These are phyloP conservation scores for Eospalax fontanierii DNA, from an alignment of 2,797 vertebrate species.

Conservation along the genomic window DNA sequence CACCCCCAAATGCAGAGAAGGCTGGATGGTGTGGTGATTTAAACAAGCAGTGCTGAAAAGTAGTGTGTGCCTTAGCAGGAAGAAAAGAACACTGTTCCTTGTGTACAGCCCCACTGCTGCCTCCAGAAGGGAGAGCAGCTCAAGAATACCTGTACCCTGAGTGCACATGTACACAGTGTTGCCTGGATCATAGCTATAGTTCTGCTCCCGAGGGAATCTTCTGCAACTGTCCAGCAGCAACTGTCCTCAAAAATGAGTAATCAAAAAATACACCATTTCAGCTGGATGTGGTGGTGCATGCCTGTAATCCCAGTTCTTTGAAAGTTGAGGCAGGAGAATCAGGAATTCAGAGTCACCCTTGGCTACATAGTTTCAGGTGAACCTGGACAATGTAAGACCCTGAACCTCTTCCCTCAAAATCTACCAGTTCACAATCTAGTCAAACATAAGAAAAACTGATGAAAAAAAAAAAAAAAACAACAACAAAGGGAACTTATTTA, in stretches of 20 bases:
- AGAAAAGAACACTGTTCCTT: not conserved
- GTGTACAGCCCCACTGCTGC: not conserved
- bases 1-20: not conserved
- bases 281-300: too few relatives aligned
- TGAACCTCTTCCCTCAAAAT: not conserved
- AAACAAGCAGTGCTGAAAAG: not conserved
- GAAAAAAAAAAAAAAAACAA: not conserved
- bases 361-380: too few relatives aligned
- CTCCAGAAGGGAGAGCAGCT: not conserved
- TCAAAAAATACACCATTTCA: not conserved
- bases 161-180: too few relatives aligned
- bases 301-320: too few relatives aligned
- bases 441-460: not conserved
- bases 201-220: not conserved
- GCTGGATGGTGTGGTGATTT: not conserved
- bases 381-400: too few relatives aligned
- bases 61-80: not conserved
- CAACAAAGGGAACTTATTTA: not conserved
- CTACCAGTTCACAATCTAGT: not conserved
- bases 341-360: too few relatives aligned
- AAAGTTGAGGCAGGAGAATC: too few relatives aligned
- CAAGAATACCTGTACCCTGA: not conserved
- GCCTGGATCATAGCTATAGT: not conserved
- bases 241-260: not conserved
- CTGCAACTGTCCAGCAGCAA: not conserved